A percentile compares a stretch with the other conserved stretches of the same genome.
These are phyloP conservation scores for Meteorus colon DNA, from an alignment of 2,888 invertebrate species.

Conservation along the genomic window DNA sequence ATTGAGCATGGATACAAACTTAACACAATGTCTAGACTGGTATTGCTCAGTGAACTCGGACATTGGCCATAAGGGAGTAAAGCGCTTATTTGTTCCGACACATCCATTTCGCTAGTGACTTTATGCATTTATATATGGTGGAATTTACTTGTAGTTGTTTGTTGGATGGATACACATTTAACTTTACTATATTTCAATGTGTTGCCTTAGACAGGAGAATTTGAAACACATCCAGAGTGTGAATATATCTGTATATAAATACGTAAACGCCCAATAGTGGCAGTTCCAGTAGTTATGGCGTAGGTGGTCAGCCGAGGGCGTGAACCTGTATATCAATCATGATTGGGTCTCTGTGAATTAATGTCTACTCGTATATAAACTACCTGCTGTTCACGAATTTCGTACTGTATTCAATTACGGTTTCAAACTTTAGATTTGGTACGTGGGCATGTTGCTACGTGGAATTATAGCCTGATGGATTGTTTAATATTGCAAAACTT, in stretches of 20 bases:
- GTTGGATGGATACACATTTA: background rate
- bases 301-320: slow-evolving; percentile 48
- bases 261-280: background rate
- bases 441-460: background rate
- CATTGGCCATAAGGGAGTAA: slow-evolving; percentile 7
- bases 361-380: slow-evolving; percentile 26
- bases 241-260: background rate
- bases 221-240: background rate
- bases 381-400: background rate
- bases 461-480: background rate
- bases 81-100: background rate
- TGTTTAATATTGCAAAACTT: background rate
- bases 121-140: background rate
- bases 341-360: slow-evolving; percentile 42
- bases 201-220: background rate
- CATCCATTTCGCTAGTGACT: slow-evolving; percentile 9
- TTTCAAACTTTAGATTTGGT: background rate
- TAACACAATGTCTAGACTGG: slow-evolving; percentile 6
- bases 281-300: slow-evolving; percentile 48
- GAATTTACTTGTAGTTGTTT: no score
- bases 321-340: slow-evolving; percentile 34
- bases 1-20: slow-evolving; percentile 10
- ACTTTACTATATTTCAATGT: background rate
- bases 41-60: slow-evolving; percentile 13
- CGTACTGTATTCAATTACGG: background rate